phyloP scores from a whole-genome alignment of 1,140 invertebrate species.

The Neodiprion virginianus region DNA sequence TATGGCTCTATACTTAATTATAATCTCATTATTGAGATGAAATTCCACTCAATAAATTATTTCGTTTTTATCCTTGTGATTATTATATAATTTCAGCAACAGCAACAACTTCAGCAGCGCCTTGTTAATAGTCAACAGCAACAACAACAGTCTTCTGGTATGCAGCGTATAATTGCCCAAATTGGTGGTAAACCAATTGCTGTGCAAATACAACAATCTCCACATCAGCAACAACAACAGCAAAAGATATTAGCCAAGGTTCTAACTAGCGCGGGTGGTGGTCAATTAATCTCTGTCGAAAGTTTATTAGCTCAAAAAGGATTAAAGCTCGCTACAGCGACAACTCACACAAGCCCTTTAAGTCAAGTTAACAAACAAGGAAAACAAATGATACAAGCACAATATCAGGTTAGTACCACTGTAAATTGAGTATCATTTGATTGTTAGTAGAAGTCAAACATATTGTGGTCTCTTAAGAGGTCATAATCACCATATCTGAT shows the following conservation, averaged over 20 bases:
- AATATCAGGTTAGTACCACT: slow-evolving; percentile 49
- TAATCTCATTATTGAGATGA: slow-evolving; percentile 11
- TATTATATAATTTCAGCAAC: slow-evolving; percentile 24
- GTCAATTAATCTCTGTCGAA: slow-evolving; percentile 73
- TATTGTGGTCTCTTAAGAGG: background rate
- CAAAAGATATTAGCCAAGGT: slow-evolving; percentile 67
- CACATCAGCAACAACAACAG: slow-evolving; percentile 49
- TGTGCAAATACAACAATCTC: slow-evolving; percentile 58
- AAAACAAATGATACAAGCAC: slow-evolving; percentile 57
- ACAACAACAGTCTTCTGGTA: slow-evolving; percentile 45
- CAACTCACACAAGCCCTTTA: slow-evolving; percentile 41
- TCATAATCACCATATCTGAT: no score
- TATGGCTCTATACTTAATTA: slow-evolving; percentile 1
- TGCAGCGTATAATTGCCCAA: slow-evolving; percentile 60
- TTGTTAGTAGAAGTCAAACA: background rate
- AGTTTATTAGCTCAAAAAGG: slow-evolving; percentile 70
- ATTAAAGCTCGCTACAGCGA: slow-evolving; percentile 51
- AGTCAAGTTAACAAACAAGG: slow-evolving; percentile 54
- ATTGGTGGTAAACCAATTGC: slow-evolving; percentile 60
- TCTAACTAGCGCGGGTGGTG: slow-evolving; percentile 65
- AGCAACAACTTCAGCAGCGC: slow-evolving; percentile 42
- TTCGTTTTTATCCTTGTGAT: slow-evolving; percentile 11
- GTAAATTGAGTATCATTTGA: background rate
- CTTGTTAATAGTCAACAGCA: slow-evolving; percentile 36
- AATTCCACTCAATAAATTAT: slow-evolving; percentile 2